Conservation (phyloP, 2,113 vertebrate species). For the Limnothrissa miodon region DNA sequence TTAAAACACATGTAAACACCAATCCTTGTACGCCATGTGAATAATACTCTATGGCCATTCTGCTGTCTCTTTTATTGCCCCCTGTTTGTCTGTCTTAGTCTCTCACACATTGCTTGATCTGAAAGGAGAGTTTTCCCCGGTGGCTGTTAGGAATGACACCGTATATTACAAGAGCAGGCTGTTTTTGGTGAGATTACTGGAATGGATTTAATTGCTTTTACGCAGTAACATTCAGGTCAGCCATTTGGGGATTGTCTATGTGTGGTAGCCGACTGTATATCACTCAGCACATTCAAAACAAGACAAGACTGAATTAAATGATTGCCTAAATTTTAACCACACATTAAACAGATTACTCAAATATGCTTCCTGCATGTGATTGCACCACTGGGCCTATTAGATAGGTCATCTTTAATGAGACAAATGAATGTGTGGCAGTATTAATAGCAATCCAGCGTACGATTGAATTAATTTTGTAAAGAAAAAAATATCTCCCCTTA, state of each 20-base stretch:
- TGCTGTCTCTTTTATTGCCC: neutral
- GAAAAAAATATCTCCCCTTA: neutral
- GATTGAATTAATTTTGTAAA: neutral
- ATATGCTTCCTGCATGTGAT: neutral
- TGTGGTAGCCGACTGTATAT: neutral
- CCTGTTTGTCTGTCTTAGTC: neutral
- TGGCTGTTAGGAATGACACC: neutral
- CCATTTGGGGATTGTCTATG: neutral
- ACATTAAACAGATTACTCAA: neutral
- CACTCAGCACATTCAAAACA: neutral
- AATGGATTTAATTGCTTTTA: neutral
- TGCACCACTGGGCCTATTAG: neutral
- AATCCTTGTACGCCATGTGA: neutral
- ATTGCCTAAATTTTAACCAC: neutral
- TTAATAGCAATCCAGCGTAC: neutral
- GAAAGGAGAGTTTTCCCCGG: neutral
- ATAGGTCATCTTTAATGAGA: conserved; percentile 3
- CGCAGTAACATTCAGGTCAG: neutral
- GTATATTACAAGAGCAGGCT: neutral
- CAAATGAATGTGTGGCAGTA: neutral
- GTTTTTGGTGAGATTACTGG: neutral
- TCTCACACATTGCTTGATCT: neutral
- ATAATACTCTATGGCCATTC: neutral
- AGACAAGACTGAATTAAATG: neutral
- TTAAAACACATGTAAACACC: neutral